Conservation (phyloP, 2,797 vertebrate genomes). For the Pangasius macronema region DNA sequence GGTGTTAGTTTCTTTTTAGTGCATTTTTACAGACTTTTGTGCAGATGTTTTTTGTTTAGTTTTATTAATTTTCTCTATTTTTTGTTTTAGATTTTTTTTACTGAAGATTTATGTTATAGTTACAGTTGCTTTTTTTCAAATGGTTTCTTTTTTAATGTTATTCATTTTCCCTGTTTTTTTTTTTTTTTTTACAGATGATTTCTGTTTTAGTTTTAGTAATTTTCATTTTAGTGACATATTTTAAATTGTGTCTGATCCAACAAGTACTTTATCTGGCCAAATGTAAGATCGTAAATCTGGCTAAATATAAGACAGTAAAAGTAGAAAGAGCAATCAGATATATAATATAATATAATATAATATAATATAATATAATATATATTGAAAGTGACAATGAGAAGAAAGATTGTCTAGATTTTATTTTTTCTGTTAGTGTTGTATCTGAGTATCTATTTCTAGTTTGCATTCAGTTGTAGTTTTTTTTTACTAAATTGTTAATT, state of each 20-base stretch:
- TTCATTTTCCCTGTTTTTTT: neutral
- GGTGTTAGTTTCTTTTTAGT: neutral
- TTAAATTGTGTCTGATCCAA: neutral
- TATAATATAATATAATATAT: neutral
- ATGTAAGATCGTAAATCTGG: neutral
- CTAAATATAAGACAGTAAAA: neutral
- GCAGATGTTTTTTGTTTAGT: neutral
- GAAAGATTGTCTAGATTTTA: neutral
- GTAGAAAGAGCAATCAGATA: neutral
- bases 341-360: neutral
- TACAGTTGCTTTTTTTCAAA: neutral
- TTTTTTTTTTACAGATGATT: neutral
- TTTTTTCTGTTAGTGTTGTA: neutral
- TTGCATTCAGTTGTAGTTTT: neutral
- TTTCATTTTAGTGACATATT: neutral
- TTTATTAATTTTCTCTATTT: neutral
- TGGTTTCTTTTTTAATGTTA: neutral
- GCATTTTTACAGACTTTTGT: neutral
- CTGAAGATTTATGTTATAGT: neutral
- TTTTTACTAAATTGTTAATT: neutral
- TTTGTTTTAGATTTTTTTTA: neutral
- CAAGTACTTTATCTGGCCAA: neutral
- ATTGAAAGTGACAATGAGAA: neutral
- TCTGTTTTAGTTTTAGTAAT: neutral
- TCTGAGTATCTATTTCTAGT: neutral